Base-by-base conservation (phyloP, 2,797 vertebrate genomes). In the Bryconaethiops microstoma region DNA sequence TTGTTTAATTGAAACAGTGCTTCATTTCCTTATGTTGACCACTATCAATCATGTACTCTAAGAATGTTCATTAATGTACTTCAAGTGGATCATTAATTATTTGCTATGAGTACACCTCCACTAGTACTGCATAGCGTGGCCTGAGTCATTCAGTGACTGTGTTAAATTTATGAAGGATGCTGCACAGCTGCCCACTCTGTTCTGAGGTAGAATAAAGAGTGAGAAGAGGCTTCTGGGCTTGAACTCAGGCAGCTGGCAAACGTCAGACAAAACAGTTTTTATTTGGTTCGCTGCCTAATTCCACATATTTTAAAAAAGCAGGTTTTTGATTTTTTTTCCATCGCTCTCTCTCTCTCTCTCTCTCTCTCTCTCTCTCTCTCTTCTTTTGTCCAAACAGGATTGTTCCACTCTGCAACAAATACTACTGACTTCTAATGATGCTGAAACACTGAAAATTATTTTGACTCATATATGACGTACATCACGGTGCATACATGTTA, bases 161-260 rank as follows among this genome's bases (percentile, higher is more conserved):
- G 57, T 73, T 82, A 7, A 60, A 5, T 77, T 65, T 77, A 60
- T 68, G 35, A 85, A 74, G 70, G 9, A 79, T 76, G 82, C 81
- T 84, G 74, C 5, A 67, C 73, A 76, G 75, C 78, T 77, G 71
- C 81, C 60, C 19, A 57, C 85, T 80, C 78, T 74, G 81, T 84
- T 89, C 89, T 76, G 90, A 93, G 90, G 91, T 93, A 88, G 91
- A 88, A 93, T 86, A 89, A 89, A 80, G 82, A 87, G 88, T 90
- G 78, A 81, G 81, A 89, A 85, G 85, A 76, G 59, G 77, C 86
- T 90, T 76, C 85, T 82, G 78, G 83, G 86, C 84, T 87, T 77
- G 77, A 87, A 85, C 88, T 84, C 83, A 87, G 88, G 87, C 90
- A 91, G 92, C 90, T 92, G 91, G 75, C 89, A 67, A 88, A 89